A percentile compares a stretch with the other conserved stretches of the same genome.
These are phyloP conservation scores for Ochropacha duplaris DNA, from an alignment of 2,888 invertebrate species.

Conservation along the genomic window DNA sequence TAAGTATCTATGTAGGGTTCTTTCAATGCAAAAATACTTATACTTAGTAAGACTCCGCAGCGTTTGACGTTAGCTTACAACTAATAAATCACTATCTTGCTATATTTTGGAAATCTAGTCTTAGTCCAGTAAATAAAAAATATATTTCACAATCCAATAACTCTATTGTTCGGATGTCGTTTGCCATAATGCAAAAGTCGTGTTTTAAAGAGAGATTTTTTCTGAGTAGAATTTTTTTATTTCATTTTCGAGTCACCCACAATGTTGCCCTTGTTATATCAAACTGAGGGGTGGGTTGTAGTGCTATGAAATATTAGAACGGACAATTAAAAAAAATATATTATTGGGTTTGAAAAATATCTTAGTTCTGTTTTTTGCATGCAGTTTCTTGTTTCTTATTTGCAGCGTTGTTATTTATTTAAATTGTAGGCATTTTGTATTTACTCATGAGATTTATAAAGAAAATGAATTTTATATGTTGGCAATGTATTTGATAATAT, in stretches of 20 bases:
- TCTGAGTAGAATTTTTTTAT: slow-evolving; percentile 50
- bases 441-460: no score
- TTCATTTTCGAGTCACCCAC: slow-evolving; percentile 72
- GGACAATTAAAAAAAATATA: not conserved
- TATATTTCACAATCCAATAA: slow-evolving; percentile 25
- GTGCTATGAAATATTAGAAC: slow-evolving; percentile 28
- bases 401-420: no score
- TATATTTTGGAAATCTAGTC: not conserved
- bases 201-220: slow-evolving; percentile 62
- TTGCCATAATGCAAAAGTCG: slow-evolving; percentile 71
- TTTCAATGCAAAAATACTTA: no score
- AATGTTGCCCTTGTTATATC: slow-evolving; percentile 62
- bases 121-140: not conserved
- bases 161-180: slow-evolving; percentile 33
- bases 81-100: no score
- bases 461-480: no score
- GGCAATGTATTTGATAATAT: no score
- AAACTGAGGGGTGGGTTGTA: slow-evolving; percentile 52
- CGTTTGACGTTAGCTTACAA: no score
- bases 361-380: not conserved
- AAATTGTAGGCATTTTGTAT: no score
- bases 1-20: no score
- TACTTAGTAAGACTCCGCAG: no score
- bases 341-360: not conserved
- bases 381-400: no score